Evolutionary conservation across 1,140 invertebrate species (phyloP).

Genomic region (Asbolus verrucosus): DNA sequence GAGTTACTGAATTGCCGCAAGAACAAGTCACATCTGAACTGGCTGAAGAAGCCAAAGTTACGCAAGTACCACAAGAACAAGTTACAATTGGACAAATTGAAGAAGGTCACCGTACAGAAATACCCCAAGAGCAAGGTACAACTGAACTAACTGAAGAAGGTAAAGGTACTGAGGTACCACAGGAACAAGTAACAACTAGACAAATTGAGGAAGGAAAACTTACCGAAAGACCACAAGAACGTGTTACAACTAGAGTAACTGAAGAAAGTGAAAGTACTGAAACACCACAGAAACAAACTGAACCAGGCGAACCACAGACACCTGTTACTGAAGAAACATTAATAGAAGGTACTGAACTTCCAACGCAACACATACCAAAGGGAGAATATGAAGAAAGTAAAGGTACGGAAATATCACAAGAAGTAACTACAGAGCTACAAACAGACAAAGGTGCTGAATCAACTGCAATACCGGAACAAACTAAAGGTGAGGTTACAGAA

Average conservation of each 20-base stretch:
- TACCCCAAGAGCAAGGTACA: not conserved
- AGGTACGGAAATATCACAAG: not conserved
- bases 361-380: slow-evolving; percentile 29
- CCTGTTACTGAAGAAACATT: not conserved
- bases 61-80: slow-evolving; percentile 9
- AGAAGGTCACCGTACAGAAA: slow-evolving; percentile 9
- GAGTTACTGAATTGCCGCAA: slow-evolving; percentile 41
- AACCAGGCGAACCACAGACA: not conserved
- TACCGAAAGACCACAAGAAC: slow-evolving; percentile 27
- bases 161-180: not conserved
- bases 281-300: slow-evolving; percentile 4
- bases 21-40: slow-evolving; percentile 32
- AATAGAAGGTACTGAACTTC: slow-evolving; percentile 46
- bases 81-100: not conserved
- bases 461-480: no score
- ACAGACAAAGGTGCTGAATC: no score
- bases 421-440: not conserved
- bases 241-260: not conserved
- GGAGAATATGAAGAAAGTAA: slow-evolving; percentile 9
- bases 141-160: slow-evolving; percentile 7
- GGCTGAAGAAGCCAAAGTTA: slow-evolving; percentile 37
- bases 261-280: not conserved
- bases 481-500: slow-evolving; percentile 50
- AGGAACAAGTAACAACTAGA: slow-evolving; percentile 8
- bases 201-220: slow-evolving; percentile 3